Percentiles rank a stretch among this genome's conserved stretches.
Evolutionary conservation across 2,113 vertebrate genomes (phyloP).

Genomic region (Origma solitaria): DNA sequence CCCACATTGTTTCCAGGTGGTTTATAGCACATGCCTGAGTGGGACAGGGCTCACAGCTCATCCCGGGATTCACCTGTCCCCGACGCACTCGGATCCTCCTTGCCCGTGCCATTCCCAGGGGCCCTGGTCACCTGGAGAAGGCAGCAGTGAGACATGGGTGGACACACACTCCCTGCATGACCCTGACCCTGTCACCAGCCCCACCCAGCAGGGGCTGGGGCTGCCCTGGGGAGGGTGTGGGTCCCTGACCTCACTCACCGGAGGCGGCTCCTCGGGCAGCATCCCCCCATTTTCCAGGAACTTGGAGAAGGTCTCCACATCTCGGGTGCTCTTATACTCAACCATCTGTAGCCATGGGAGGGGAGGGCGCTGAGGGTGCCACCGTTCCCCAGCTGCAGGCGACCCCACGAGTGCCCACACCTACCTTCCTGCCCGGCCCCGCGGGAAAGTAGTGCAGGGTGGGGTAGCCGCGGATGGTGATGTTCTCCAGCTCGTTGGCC

Average conservation of each 20-base stretch:
- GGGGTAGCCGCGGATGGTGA: conserved; percentile 77
- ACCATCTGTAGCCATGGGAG: conserved; percentile 65
- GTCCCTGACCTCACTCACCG: not conserved
- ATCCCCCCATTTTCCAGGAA: conserved; percentile 85
- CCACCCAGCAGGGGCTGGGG: not conserved
- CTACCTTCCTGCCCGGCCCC: conserved; percentile 78
- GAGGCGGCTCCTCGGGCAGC: conserved; percentile 61
- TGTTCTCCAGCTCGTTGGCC: conserved; percentile 81
- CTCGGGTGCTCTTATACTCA: conserved; percentile 74
- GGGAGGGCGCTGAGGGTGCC: not conserved
- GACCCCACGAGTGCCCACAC: not conserved
- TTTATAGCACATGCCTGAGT: not conserved
- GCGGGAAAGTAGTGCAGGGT: conserved; percentile 87
- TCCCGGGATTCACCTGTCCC: not conserved
- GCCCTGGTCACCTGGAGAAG: conserved; percentile 22
- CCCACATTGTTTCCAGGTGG: not conserved
- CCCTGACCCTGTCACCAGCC: rapidly evolving
- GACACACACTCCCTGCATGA: not conserved
- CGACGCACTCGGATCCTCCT: rapidly evolving
- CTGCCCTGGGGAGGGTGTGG: rapidly evolving
- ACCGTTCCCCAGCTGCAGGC: rapidly evolving
- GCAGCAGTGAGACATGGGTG: rapidly evolving
- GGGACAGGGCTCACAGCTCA: not conserved
- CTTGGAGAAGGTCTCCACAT: conserved; percentile 84
- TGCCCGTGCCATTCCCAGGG: not conserved